These are phyloP conservation scores for Streptopelia turtur DNA, from an alignment of 2,797 vertebrate species.

Conservation along the genomic window DNA sequence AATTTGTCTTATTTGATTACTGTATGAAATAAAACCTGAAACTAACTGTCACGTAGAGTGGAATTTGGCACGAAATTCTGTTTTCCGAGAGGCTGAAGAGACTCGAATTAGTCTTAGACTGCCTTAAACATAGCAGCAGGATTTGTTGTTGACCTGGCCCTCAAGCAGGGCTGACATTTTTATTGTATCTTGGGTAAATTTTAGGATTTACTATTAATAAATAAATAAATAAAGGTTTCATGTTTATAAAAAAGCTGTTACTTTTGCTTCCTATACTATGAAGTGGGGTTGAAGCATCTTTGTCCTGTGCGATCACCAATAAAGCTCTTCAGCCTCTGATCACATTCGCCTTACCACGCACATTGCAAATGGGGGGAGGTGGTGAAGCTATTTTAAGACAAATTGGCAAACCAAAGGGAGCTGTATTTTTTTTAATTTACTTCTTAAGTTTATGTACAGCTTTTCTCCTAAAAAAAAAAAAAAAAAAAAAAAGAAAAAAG, in stretches of 20 bases:
- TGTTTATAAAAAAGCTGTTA: neutral
- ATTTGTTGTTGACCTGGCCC: neutral
- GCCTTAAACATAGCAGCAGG: neutral
- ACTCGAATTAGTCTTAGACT: neutral
- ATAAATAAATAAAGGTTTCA: neutral
- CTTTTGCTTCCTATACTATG: neutral
- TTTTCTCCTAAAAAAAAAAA: neutral
- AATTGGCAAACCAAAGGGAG: slow-evolving; percentile 18
- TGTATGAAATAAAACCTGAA: neutral
- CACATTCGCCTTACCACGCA: neutral
- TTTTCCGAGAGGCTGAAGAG: slow-evolving; percentile 12
- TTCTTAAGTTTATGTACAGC: neutral
- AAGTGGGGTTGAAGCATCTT: neutral
- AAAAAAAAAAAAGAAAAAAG: neutral
- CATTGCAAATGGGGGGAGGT: neutral
- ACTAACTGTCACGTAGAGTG: fast-evolving
- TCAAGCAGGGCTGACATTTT: neutral
- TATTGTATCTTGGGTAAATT: neutral
- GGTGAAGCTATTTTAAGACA: neutral
- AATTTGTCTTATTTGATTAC: neutral
- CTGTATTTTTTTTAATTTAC: neutral
- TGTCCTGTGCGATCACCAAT: neutral
- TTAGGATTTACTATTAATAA: neutral
- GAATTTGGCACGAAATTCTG: neutral
- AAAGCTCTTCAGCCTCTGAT: neutral